Percentiles rank a stretch among this genome's conserved stretches.
These are phyloP conservation scores for Sus cebifrons DNA, from an alignment of 2,797 vertebrate genomes.

Conservation along the genomic window DNA sequence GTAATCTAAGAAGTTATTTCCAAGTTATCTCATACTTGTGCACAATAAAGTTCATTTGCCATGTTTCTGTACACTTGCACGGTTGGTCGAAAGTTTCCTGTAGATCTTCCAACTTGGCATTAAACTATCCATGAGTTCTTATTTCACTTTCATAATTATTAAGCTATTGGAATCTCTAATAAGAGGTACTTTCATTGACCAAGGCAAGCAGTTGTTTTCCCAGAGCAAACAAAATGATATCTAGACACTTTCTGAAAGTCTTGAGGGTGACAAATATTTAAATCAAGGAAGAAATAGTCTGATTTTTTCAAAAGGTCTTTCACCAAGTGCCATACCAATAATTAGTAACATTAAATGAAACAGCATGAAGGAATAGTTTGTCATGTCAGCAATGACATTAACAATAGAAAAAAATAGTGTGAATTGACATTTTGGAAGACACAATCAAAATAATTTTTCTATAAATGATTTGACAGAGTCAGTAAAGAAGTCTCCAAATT, in stretches of 20 bases:
- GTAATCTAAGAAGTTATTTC: slow-evolving; percentile 33
- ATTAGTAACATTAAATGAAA: slow-evolving; percentile 9
- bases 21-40: slow-evolving; percentile 28
- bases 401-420: slow-evolving; percentile 5
- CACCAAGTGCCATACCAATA: slow-evolving; percentile 27
- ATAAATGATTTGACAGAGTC: not conserved
- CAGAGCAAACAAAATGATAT: slow-evolving; percentile 3
- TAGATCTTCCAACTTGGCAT: slow-evolving; percentile 16
- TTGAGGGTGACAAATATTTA: slow-evolving; percentile 16
- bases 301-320: slow-evolving; percentile 25
- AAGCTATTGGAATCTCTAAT: slow-evolving; percentile 30
- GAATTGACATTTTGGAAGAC: slow-evolving; percentile 4
- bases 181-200: slow-evolving; percentile 26
- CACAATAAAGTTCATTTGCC: not conserved
- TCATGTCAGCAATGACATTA: slow-evolving; percentile 7
- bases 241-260: not conserved
- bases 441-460: not conserved
- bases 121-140: not conserved
- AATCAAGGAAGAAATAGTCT: slow-evolving; percentile 39
- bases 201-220: slow-evolving; percentile 28
- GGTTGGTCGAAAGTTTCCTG: not conserved
- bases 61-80: not conserved
- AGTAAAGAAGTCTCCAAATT: not conserved
- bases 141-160: slow-evolving; percentile 57
- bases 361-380: slow-evolving; percentile 25